Evolutionary conservation across 2,888 invertebrate genomes (phyloP).

Genomic region (Rambutsinella grinnellia): DNA sequence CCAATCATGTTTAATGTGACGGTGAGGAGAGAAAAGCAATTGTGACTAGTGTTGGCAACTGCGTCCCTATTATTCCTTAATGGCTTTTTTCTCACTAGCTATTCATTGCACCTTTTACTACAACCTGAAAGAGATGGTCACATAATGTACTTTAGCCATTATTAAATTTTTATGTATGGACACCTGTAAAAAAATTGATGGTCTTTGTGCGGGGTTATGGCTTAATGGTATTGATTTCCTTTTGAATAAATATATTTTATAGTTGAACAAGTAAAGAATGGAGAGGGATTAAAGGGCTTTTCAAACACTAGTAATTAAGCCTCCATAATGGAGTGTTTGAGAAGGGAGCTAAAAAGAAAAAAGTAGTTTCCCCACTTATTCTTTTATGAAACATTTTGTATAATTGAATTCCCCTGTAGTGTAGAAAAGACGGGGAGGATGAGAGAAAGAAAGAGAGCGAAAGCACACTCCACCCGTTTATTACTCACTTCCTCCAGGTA

Average conservation of each 20-base stretch:
- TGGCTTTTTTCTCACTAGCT: background rate
- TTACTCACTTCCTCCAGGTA: background rate
- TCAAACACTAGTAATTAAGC: too few species aligned
- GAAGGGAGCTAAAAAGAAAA: background rate
- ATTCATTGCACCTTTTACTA: background rate
- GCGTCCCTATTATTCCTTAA: background rate
- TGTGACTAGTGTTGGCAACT: background rate
- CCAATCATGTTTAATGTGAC: background rate
- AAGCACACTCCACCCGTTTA: background rate
- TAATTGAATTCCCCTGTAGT: background rate
- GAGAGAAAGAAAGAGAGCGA: background rate
- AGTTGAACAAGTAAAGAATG: too few species aligned
- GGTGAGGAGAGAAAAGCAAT: background rate
- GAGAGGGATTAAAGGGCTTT: too few species aligned
- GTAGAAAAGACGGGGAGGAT: too few species aligned
- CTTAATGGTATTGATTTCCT: background rate
- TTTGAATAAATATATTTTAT: too few species aligned
- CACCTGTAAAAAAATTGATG: background rate
- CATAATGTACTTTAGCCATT: background rate
- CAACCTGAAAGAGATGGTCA: too few species aligned
- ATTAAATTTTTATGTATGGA: background rate
- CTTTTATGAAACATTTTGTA: background rate
- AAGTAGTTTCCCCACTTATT: too few species aligned
- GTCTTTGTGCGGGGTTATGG: background rate
- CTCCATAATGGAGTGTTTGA: too few species aligned